A percentile compares a stretch with the other conserved stretches of the same genome.
phyloP scores from a whole-genome alignment of 2,888 invertebrate species.

The Timema podura region DNA sequence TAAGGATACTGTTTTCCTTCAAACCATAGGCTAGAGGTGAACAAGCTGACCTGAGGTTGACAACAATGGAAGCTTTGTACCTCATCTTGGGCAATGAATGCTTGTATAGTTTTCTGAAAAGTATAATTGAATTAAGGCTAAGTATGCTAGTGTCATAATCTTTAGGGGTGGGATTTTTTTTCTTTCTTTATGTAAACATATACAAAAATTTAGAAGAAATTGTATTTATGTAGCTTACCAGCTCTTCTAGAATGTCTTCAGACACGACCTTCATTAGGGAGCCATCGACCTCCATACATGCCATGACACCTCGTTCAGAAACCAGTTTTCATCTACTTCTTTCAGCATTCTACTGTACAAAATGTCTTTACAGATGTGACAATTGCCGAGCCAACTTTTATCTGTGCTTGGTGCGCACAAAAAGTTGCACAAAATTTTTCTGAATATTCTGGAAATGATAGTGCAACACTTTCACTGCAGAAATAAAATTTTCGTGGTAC shows the following conservation, averaged over 20 bases:
- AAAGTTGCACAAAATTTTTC: constrained; percentile 6
- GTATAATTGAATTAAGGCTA: neutral
- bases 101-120: constrained; percentile 23
- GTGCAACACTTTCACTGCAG: constrained; percentile 3
- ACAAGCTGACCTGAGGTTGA: constrained; percentile 14
- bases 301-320: neutral
- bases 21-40: constrained; percentile 10
- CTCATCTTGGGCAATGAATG: constrained; percentile 14
- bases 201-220: neutral
- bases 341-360: neutral
- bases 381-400: constrained; percentile 3
- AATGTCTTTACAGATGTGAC: neutral
- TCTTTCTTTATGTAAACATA: neutral
- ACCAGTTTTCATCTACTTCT: neutral
- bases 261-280: neutral
- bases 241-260: neutral
- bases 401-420: neutral
- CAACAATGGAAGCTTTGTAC: constrained; percentile 10
- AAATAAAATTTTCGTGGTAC: constrained; percentile 24
- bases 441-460: constrained; percentile 8
- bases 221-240: neutral
- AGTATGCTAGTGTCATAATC: neutral
- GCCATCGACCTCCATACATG: neutral
- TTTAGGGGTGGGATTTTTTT: neutral
- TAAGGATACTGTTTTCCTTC: neutral